Percentiles rank a stretch among this genome's conserved stretches.
Evolutionary conservation across 2,113 vertebrate species (phyloP).

Genomic region (Rhynchopsitta pachyrhyncha): DNA sequence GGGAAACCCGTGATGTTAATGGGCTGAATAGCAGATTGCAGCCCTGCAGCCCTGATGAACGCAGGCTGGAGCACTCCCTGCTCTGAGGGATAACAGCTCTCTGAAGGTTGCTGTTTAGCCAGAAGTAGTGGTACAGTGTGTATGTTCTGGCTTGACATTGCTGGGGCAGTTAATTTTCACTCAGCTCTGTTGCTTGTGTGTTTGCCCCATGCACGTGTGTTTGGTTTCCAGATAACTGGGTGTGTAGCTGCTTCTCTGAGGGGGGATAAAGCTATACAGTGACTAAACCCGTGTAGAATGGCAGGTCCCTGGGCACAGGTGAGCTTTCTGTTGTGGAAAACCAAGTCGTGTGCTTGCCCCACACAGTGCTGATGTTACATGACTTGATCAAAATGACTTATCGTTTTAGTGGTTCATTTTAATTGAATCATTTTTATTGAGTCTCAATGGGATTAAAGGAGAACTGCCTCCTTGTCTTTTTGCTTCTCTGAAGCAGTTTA

Average conservation of each 20-base stretch:
- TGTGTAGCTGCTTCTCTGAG: not conserved
- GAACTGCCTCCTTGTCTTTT: not conserved
- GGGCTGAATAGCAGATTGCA: not conserved
- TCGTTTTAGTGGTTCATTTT: slow-evolving; percentile 37
- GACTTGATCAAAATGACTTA: not conserved
- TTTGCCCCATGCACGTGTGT: not conserved
- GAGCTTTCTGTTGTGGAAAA: not conserved
- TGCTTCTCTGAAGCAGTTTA: slow-evolving; percentile 28
- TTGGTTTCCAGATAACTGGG: not conserved
- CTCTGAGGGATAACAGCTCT: not conserved
- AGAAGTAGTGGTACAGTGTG: not conserved
- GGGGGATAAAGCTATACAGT: not conserved
- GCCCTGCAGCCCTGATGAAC: not conserved
- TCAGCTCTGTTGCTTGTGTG: not conserved
- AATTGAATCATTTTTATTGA: slow-evolving; percentile 30
- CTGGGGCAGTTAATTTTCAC: not conserved
- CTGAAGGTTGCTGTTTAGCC: slow-evolving; percentile 2
- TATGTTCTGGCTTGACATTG: not conserved
- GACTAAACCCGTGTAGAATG: slow-evolving; percentile 23
- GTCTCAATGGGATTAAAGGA: slow-evolving; percentile 16
- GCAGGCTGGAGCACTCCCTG: not conserved
- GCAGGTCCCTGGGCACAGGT: not conserved
- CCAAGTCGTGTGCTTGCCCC: not conserved
- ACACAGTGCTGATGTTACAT: fast-evolving
- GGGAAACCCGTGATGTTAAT: not conserved